phyloP scores from a whole-genome alignment of 2,888 invertebrate genomes.

The Lasioglossum malachurum region DNA sequence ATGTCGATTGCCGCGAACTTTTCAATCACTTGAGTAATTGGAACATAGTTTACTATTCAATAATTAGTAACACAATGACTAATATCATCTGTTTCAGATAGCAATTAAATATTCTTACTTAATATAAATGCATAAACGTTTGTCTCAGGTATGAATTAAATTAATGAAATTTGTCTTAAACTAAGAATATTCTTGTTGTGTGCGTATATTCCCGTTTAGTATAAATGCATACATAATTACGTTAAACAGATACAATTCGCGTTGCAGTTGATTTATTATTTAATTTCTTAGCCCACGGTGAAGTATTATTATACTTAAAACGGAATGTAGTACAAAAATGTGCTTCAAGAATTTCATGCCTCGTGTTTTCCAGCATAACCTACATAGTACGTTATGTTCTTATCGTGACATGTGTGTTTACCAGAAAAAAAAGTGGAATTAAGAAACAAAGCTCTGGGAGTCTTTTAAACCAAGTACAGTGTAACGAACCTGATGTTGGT shows the following conservation, averaged over 20 bases:
- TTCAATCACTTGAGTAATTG: neutral
- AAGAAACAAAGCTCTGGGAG: constrained; percentile 18
- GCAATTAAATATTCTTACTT: neutral
- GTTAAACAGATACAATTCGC: neutral
- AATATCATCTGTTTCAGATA: neutral
- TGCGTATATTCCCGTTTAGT: no score
- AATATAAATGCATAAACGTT: neutral
- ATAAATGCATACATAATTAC: no score
- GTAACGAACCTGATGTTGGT: neutral
- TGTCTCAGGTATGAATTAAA: neutral
- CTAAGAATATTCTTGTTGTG: no score
- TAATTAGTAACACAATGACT: neutral
- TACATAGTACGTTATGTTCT: neutral
- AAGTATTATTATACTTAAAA: neutral
- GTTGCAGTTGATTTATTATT: neutral
- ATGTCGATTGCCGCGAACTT: neutral
- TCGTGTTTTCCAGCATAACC: neutral
- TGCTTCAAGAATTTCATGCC: neutral
- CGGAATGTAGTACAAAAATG: neutral
- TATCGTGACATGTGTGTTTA: constrained; percentile 7
- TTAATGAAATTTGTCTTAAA: neutral
- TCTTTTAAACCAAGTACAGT: neutral
- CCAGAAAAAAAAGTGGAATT: constrained; percentile 13
- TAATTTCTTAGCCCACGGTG: neutral
- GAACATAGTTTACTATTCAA: neutral